These are phyloP conservation scores for Schrankia costaestrigalis DNA, from an alignment of 2,888 invertebrate genomes.

Conservation along the genomic window DNA sequence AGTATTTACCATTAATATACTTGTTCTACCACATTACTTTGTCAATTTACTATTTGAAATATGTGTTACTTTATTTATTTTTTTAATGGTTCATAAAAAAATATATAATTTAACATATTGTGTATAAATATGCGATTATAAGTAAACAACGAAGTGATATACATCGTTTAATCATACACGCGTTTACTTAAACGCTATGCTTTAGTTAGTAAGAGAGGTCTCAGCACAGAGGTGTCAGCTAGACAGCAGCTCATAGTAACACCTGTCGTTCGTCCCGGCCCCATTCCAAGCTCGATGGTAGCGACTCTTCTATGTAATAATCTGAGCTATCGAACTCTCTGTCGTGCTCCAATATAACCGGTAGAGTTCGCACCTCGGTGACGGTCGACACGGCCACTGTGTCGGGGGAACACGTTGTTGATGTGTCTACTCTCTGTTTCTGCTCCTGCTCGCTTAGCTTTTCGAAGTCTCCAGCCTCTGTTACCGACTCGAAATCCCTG, in stretches of 20 bases:
- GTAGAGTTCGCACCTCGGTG: conserved; percentile 79
- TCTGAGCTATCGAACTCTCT: conserved; percentile 89
- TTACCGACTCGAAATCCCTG: conserved; percentile 90
- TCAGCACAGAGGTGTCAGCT: conserved; percentile 16
- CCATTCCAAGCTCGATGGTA: conserved; percentile 90
- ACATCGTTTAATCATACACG: no score
- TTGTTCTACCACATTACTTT: no score
- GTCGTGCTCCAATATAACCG: conserved; percentile 47
- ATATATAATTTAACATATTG: no score
- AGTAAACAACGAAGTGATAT: no score
- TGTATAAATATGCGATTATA: no score
- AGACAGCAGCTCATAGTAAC: conserved; percentile 43
- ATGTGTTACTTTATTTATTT: no score
- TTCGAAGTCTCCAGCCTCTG: conserved; percentile 91
- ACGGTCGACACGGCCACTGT: conserved; percentile 77
- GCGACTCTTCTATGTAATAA: conserved; percentile 93
- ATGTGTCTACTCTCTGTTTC: conserved; percentile 55
- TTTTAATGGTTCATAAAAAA: no score
- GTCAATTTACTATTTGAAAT: no score
- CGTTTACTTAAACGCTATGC: no score
- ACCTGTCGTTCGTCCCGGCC: conserved; percentile 77
- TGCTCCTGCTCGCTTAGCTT: conserved; percentile 82
- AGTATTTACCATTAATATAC: no score
- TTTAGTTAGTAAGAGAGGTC: no score
- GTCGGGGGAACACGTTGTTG: conserved; percentile 67